A percentile compares a stretch with the other conserved stretches of the same genome.
Evolutionary conservation across 2,113 vertebrate genomes (phyloP).

Genomic region (Hydropotes inermis): DNA sequence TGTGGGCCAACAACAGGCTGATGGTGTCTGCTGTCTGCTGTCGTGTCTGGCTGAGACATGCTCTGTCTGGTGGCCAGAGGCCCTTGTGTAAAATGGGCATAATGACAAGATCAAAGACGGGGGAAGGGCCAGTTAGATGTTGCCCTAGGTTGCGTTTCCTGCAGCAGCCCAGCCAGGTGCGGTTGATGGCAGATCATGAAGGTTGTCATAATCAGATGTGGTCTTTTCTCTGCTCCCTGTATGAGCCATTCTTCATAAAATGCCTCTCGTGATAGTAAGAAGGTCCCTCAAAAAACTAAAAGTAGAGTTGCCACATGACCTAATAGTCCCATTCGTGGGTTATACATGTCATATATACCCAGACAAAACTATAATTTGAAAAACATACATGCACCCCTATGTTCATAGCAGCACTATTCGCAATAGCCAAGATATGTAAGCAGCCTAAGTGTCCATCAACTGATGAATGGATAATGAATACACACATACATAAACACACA

Average conservation of each 20-base stretch:
- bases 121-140: too few species aligned
- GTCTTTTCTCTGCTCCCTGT: background rate
- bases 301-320: background rate
- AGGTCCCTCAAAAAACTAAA: background rate
- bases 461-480: background rate
- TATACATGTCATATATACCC: background rate
- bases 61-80: background rate
- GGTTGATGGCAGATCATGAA: background rate
- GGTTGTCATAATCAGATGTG: background rate
- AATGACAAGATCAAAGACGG: background rate
- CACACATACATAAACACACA: background rate
- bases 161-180: background rate
- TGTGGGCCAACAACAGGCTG: rapidly evolving
- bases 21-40: rapidly evolving
- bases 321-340: background rate
- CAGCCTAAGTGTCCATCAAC: background rate
- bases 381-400: background rate
- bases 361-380: background rate
- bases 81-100: background rate
- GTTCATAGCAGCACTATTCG: background rate
- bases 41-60: too few species aligned
- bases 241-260: background rate
- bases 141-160: background rate
- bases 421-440: background rate
- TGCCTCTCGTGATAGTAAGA: background rate